Base-by-base conservation (phyloP, 2,888 invertebrate genomes). In the Cephus runcator region DNA sequence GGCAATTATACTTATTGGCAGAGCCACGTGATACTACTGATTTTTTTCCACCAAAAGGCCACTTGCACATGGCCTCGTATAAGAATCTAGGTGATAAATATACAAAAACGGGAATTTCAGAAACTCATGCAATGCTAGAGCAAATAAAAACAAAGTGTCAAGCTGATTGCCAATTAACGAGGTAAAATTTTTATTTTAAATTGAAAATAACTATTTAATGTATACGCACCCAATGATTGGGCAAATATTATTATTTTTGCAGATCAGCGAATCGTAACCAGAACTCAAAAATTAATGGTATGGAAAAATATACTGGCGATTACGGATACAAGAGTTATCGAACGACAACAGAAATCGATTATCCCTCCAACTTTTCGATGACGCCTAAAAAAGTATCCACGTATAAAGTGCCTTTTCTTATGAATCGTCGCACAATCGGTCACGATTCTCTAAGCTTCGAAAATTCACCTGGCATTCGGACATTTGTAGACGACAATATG, bases 401-500 rank as follows among this genome's bases (percentile, higher is more conserved):
- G 3, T 77, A 80, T 1, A 82, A 86, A 11, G 80, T 79, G 71
- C 86, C 88, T 1, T 87, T 87, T 85, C 76, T 86, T 12, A 73
- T 88, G 34, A 84, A 88, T 80, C 84, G 89, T 11, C 82, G 87
- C 31, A 87, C 85, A 6, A 76, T 86, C 31, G 85, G 88, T n/a
- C 86, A 85, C 73, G 82, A 40, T 71, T 80, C 78, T 4, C 68
- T 84, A 11, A 82, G 84, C 68, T 79, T 88, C 11, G 85, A 82
- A 23, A 83, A 81, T 40, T 81, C 86, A 56, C 36, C 83, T 31
- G 88, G 87, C 0, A n/a, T 77, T 0, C 75, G 79, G 11, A 87
- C 78, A 30, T 88, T 88, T 74, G 75, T 86, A n/a, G 88, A 88
- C 74, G 89, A 88, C 69, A 76, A 87, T 71, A 82, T 87, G 82